These are phyloP conservation scores for Thunnus thynnus DNA, from an alignment of 2,113 vertebrate species.

Conservation along the genomic window DNA sequence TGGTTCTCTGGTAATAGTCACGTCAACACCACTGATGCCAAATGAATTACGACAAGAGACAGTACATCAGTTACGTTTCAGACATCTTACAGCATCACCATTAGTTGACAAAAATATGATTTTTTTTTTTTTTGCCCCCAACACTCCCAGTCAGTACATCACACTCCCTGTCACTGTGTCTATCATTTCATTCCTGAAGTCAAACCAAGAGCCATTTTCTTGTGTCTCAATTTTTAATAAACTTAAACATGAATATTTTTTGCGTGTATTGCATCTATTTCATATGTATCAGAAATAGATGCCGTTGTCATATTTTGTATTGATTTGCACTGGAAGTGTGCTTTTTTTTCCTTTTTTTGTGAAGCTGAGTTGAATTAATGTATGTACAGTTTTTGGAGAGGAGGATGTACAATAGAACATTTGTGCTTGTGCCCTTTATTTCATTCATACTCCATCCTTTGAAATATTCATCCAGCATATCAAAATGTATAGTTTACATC, in stretches of 20 bases:
- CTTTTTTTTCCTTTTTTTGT: slow-evolving; percentile 47
- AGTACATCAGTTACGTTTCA: slow-evolving; percentile 2
- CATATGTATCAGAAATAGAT: slow-evolving; percentile 66
- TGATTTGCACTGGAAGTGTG: slow-evolving; percentile 75
- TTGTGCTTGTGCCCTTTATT: slow-evolving; percentile 44
- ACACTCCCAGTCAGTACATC: not conserved
- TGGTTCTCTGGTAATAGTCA: not conserved
- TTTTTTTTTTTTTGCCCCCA: not conserved
- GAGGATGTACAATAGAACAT: slow-evolving; percentile 15
- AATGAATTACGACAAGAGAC: not conserved
- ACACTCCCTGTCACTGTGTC: not conserved
- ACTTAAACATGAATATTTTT: slow-evolving; percentile 44
- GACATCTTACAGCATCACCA: not conserved
- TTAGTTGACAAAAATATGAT: not conserved
- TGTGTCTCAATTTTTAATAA: slow-evolving; percentile 34
- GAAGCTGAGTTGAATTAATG: slow-evolving; percentile 45
- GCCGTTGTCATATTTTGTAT: slow-evolving; percentile 69
- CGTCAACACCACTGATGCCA: not conserved
- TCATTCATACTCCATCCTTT: slow-evolving; percentile 21
- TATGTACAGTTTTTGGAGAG: slow-evolving; percentile 38
- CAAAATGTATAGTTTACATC: slow-evolving; percentile 29
- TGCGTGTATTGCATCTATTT: slow-evolving; percentile 72
- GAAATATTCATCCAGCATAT: slow-evolving; percentile 30
- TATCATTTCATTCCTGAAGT: slow-evolving; percentile 27
- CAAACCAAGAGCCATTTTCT: slow-evolving; percentile 25